A percentile compares a stretch with the other conserved stretches of the same genome.
Conservation (phyloP, 1,140 invertebrate species). For the Orchestia grillus region DNA sequence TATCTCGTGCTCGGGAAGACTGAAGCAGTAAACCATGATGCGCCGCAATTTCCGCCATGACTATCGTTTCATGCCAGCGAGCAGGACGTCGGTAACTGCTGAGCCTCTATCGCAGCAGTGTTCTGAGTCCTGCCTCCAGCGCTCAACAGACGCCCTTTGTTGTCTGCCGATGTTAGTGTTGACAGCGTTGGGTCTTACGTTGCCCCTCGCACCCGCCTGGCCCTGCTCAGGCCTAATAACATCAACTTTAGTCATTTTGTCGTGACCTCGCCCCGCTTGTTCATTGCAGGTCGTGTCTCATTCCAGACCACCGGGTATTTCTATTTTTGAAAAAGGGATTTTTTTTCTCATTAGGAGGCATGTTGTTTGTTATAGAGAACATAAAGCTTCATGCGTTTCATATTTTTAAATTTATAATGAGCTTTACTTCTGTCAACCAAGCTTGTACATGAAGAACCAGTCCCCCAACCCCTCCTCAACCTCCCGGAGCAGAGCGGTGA, state of each 20-base stretch:
- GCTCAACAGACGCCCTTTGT: constrained; percentile 24
- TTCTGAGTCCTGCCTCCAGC: neutral
- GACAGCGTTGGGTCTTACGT: constrained; percentile 22
- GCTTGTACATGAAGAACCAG: too few species aligned
- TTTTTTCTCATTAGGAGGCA: neutral
- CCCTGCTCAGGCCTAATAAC: neutral
- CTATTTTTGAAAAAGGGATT: neutral
- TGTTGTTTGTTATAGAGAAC: neutral
- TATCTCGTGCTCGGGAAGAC: neutral
- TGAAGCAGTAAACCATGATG: neutral
- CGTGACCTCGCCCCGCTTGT: neutral
- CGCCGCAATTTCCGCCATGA: neutral
- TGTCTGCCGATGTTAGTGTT: constrained; percentile 9
- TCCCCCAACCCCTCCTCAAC: too few species aligned
- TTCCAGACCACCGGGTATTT: neutral
- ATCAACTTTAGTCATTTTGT: neutral
- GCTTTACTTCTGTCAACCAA: neutral
- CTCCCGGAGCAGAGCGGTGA: neutral
- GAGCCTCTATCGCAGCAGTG: neutral
- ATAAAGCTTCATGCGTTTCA: neutral
- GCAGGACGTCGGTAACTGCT: neutral
- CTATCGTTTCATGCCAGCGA: neutral
- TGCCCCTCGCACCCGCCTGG: neutral
- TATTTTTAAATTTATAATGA: neutral
- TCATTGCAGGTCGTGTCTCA: neutral